Evolutionary conservation across 2,113 vertebrate species (phyloP).

Genomic region (Mungos mungo): DNA sequence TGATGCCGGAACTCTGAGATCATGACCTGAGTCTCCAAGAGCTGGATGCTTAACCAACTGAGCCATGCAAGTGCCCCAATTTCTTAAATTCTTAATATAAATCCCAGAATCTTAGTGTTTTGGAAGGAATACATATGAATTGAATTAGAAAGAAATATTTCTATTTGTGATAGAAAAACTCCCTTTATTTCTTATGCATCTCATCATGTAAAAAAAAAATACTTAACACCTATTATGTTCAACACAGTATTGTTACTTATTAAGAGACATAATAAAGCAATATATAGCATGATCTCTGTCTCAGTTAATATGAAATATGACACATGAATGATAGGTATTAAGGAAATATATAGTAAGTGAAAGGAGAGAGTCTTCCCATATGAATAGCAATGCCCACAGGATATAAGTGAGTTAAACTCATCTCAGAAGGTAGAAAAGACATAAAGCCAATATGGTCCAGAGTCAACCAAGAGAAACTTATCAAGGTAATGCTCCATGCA

Average conservation of each 20-base stretch:
- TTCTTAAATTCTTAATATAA: neutral
- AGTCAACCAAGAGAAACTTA: neutral
- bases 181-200: neutral
- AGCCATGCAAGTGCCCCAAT: neutral
- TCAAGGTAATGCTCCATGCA: neutral
- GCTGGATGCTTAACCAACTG: too few relatives aligned
- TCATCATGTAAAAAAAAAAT: neutral
- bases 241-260: neutral
- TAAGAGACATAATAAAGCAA: neutral
- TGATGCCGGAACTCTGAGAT: too few relatives aligned
- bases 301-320: neutral
- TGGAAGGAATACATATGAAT: neutral
- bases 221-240: neutral
- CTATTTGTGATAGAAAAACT: neutral
- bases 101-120: neutral
- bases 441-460: neutral
- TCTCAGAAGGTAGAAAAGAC: neutral
- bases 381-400: neutral
- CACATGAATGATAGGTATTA: neutral
- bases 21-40: too few relatives aligned
- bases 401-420: neutral
- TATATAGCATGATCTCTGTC: neutral
- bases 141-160: neutral
- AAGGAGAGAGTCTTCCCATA: neutral
- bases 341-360: neutral